Base-by-base conservation (phyloP, 2,888 invertebrate species). In the Cephus sareptanus region DNA sequence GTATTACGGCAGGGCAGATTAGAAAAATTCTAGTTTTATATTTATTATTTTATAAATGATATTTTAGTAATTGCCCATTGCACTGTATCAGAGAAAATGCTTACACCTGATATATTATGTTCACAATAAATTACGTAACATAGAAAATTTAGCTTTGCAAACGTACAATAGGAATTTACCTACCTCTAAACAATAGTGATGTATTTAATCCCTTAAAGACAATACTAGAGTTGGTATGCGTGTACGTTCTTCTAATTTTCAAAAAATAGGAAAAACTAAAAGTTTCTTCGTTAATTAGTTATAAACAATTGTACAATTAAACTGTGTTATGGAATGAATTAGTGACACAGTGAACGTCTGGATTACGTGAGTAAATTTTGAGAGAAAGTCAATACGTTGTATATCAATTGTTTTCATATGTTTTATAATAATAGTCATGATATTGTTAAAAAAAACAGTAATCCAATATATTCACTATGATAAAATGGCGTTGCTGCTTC, bases 201-300 rank as follows among this genome's bases (percentile, higher is more conserved):
- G 56, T 56, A 6, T 56, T 56, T 30, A 77, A 56, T 1, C 23
- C 30, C 33, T 12, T 69, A 77, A 34, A 34, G 34, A 77, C 13
- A 56, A 77, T 77, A 11, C 35, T 23, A 15, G 34, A 34, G 56
- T 34, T 31, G 71, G 31, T 78, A 75, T 15, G 40, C 75, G n/a
- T 68, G 70, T 11, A 33, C 31, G n/a, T 15, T 15, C 6, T 15
- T 40, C 4, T 1, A 15, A 40, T 40, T 40, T 15, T 15, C 1
- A 4, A 40, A 37, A 40, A 40, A 56, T 56, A 23, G 23, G 23
- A 56, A 56, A 56, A 23, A 2, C 23, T 1, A 23, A 56, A 56
- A 23, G 23, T 56, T 23, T 23, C 9, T 23, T 23, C 56, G 23
- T 23, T 6, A 23, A 23, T 56, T 56, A 23, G 9, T 56, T 9